Evolutionary conservation across 2,888 invertebrate genomes (phyloP), one percentile per base, ranked within the genome.

Genomic region (Watsonalla binaria): DNA sequence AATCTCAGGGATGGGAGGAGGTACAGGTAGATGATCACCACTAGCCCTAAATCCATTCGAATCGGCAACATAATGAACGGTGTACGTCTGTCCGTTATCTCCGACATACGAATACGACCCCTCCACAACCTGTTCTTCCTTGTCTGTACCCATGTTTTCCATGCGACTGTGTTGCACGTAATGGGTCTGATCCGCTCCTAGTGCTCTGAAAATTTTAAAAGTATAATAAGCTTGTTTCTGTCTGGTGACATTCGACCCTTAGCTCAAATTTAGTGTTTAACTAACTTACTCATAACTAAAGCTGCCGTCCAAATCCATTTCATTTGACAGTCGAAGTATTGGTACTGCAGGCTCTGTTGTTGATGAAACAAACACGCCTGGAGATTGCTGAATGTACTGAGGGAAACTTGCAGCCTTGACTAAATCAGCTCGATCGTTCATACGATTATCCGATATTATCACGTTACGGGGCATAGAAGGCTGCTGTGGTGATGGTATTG

Each of bases 11-110:
- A 95, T 91, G 33, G 95, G 95, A 45, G 95, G 95, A 6, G 95
- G 93, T 39, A 94, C 95, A 46, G 96, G 96, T 65, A 96, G 82
- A 80, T 96, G 96, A 46, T 94, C 94, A 52, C 96, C 96, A 67
- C 92, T 92, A 9, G 95, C 94, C 72, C 94, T 93, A 83, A 95
- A 96, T 55, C 96, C 96, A 72, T 94, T 94, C 65, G 94, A 93
- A 76, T 96, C 95, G 53, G 95, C 95, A 54, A 94, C 92, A 73
- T 95, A 95, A 66, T 92, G 90, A 5, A 93, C 92, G 13, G 93
- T 92, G 60, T 93, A 93, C 13, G 91, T 91, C 65, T 92, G 90
- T 46, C 93, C 93, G 72, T 93, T 92, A 65, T 93, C 93, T 9
- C 93, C 93, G 8, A 92, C 91, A 65, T 93, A 93, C 6, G 93